phyloP scores from a whole-genome alignment of 53 echinoderm and acorn worm genomes.

The Arbacia lixula region DNA sequence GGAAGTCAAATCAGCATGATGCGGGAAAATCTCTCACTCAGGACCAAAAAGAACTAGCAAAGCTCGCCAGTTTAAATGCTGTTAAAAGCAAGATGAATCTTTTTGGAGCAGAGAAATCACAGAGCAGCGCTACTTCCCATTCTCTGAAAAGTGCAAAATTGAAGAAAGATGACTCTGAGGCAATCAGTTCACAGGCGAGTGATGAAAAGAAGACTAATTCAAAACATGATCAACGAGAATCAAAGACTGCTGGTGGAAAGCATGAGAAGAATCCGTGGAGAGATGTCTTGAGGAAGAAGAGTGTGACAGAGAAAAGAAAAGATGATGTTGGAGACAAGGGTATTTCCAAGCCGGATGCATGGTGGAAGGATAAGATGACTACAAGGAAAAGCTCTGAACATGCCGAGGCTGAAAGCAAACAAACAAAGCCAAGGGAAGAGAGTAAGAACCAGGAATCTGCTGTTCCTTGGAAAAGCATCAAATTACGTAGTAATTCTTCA shows the following conservation, averaged over 20 bases:
- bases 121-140: background rate
- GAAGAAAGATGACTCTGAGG: background rate
- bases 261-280: constrained; percentile 62
- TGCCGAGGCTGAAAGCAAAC: background rate
- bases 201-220: constrained; percentile 35
- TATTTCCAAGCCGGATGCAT: constrained; percentile 15
- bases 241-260: background rate
- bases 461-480: constrained; percentile 38
- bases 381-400: constrained; percentile 1
- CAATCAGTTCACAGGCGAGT: background rate
- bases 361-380: constrained; percentile 25
- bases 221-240: background rate
- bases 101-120: constrained; percentile 51
- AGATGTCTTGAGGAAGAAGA: constrained; percentile 56
- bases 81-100: constrained; percentile 49
- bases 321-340: background rate
- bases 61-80: constrained; percentile 62
- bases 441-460: background rate
- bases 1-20: background rate
- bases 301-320: constrained; percentile 33
- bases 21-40: constrained; percentile 28
- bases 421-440: background rate
- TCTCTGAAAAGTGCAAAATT: background rate
- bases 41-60: constrained; percentile 60
- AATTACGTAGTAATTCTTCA: constrained; percentile 3